Percentiles rank a stretch among this genome's conserved stretches.
Evolutionary conservation across 2,888 invertebrate species (phyloP).

Genomic region (Carpatolechia fugitivella): DNA sequence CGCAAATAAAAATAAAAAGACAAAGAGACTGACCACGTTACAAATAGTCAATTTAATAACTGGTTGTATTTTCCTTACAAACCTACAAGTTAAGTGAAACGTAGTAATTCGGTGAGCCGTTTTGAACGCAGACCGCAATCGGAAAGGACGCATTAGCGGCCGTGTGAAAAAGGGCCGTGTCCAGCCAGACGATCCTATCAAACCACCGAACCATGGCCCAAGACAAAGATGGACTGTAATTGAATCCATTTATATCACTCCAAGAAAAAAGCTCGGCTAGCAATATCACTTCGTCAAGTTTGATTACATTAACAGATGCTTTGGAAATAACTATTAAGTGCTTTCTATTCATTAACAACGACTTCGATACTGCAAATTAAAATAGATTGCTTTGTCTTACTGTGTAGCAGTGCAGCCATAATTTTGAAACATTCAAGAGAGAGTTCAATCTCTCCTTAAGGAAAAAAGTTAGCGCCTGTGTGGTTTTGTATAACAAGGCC

Average conservation of each 20-base stretch:
- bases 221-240: conserved; percentile 35
- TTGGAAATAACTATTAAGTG: conserved; percentile 12
- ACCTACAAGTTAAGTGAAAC: neutral
- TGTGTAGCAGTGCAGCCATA: too few relatives aligned
- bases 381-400: neutral
- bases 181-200: conserved; percentile 43
- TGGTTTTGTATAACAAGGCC: too few relatives aligned
- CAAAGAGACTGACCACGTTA: too few relatives aligned
- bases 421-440: too few relatives aligned
- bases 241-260: conserved; percentile 43
- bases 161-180: conserved; percentile 57
- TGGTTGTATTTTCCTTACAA: neutral
- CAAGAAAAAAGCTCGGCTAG: conserved; percentile 20
- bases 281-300: conserved; percentile 12
- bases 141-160: conserved; percentile 44
- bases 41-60: neutral
- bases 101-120: conserved; percentile 6
- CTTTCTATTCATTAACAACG: neutral
- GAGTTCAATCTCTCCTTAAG: too few relatives aligned
- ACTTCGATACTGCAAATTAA: neutral
- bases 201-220: conserved; percentile 45
- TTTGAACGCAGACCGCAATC: conserved; percentile 27
- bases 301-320: conserved; percentile 24
- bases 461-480: too few relatives aligned
- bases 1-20: too few relatives aligned